Base-by-base conservation (phyloP, 35 echinoderm and acorn worm species). In the Chiridota heheva region DNA sequence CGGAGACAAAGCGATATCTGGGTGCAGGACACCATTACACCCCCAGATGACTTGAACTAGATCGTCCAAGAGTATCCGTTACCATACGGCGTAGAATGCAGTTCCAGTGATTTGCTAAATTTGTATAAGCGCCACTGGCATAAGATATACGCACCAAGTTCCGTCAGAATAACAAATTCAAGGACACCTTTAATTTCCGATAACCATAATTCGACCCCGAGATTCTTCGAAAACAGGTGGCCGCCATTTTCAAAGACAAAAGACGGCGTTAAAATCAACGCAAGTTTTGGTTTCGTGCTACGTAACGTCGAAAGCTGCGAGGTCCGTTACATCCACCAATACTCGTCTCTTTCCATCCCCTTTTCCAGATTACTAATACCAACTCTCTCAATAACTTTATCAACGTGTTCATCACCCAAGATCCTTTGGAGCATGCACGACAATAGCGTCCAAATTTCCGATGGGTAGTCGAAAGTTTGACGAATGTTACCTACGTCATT, bases 211-310 rank as follows among this genome's bases (percentile, higher is more conserved):
- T 30, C 4, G 10, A 29, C 58, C 2, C 29, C n/a, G 72, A 51
- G 27, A 33, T 56, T 37, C 20, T 76, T 5, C 10, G 36, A 3
- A 3, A 28, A 30, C 20, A 31, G 37, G 30, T 33, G 22, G 18
- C 60, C 34, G 12, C 20, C 7, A 58, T 86, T 37, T 86, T 86
- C 44, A 12, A 76, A 13, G n/a, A 73, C 30, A 53, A 75, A 55
- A 43, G 12, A 43, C 22, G 34, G 20, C 42, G 36, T 62, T 73
- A 87, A 77, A 58, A n/a, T 78, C 3, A 87, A 77, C 51, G 63
- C 68, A 27, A 31, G 71, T 5, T 78, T 87, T 44, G 84, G 84
- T 18, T 87, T 87, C 60, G 17, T 87, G 16, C 44, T 87, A 5
- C 58, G 71, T 4, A 76, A 87, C 49, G 43, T 31, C 4, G 84